Percentiles rank a stretch among this genome's conserved stretches.
Conservation (phyloP, 23 tunicate species). For the Trididemnum nubilum region DNA sequence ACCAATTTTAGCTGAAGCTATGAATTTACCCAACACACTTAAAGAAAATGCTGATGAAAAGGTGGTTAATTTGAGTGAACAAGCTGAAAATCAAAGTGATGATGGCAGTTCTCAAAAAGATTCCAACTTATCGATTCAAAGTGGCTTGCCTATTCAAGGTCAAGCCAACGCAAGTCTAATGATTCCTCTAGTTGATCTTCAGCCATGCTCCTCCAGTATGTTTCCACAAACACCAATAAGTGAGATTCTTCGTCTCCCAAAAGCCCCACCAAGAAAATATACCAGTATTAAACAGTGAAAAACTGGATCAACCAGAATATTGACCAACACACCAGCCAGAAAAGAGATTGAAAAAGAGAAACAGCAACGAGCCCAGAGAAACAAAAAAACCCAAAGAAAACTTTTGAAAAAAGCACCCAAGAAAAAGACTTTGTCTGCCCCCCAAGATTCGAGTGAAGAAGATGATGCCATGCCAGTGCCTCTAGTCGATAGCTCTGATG, state of each 20-base stretch:
- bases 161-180: too few relatives aligned
- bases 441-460: slow-evolving; percentile 14
- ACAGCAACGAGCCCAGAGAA: slow-evolving; percentile 12
- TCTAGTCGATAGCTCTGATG: slow-evolving; percentile 7
- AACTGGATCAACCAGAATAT: slow-evolving; percentile 17
- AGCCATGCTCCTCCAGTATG: slow-evolving; percentile 13
- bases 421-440: neutral
- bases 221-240: too few relatives aligned
- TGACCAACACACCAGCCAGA: slow-evolving; percentile 11
- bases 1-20: too few relatives aligned
- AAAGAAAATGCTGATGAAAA: slow-evolving; percentile 8
- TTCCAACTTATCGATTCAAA: too few relatives aligned
- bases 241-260: slow-evolving; percentile 11
- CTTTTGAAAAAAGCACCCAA: neutral
- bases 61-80: neutral
- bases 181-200: neutral
- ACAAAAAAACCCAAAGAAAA: slow-evolving; percentile 11
- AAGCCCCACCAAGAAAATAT: neutral
- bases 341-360: slow-evolving; percentile 6
- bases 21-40: slow-evolving; percentile 7
- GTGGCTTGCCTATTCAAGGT: too few relatives aligned
- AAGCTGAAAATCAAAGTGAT: neutral
- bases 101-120: too few relatives aligned
- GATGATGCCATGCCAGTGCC: slow-evolving; percentile 16
- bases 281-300: slow-evolving; percentile 9